These are phyloP conservation scores for Linurgus olivaceus DNA, from an alignment of 2,797 vertebrate species.

Conservation along the genomic window DNA sequence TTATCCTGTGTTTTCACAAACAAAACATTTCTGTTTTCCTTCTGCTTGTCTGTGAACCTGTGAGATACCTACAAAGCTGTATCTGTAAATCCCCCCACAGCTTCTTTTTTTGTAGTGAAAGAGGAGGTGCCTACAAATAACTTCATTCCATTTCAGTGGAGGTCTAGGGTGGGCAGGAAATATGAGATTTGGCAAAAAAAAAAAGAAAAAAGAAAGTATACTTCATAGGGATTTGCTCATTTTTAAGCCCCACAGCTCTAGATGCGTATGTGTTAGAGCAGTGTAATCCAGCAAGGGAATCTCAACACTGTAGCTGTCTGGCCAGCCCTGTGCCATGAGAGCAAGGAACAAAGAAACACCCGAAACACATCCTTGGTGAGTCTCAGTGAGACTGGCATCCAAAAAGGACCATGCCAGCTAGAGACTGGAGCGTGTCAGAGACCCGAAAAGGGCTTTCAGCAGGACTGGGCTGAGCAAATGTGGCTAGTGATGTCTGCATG, in stretches of 20 bases:
- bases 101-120: background rate
- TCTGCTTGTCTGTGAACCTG: background rate
- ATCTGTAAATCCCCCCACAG: background rate
- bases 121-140: background rate
- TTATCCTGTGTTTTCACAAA: background rate
- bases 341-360: background rate
- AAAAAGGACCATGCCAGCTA: background rate
- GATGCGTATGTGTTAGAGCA: background rate
- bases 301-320: background rate
- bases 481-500: background rate
- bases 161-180: background rate
- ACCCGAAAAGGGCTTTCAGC: background rate
- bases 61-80: background rate
- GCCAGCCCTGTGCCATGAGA: background rate
- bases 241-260: background rate
- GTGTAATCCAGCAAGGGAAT: background rate
- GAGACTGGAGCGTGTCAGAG: background rate
- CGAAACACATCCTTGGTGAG: background rate
- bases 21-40: background rate
- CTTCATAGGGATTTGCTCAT: background rate
- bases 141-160: background rate
- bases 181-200: background rate
- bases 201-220: background rate
- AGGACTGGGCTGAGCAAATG: background rate
- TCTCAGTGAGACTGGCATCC: background rate